These are phyloP conservation scores for Adelges cooleyi DNA, from an alignment of 1,140 invertebrate genomes.

Conservation along the genomic window DNA sequence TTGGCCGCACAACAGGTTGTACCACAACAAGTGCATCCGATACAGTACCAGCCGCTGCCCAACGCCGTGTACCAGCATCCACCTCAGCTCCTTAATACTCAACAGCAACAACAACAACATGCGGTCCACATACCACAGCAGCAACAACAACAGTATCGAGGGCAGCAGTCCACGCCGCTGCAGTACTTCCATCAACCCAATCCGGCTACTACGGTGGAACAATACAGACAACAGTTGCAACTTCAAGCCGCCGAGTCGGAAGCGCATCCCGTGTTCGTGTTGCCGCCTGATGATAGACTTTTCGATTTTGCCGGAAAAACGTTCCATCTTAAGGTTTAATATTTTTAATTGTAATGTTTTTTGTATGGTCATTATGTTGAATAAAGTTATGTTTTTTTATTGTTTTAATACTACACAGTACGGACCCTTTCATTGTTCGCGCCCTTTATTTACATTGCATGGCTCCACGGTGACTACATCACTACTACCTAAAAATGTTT, in stretches of 20 bases:
- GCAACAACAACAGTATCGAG: neutral
- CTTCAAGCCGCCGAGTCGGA: constrained; percentile 12
- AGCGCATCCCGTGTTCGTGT: neutral
- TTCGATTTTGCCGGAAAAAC: neutral
- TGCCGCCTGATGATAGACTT: neutral
- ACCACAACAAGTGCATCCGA: neutral
- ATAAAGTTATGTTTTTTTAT: no score
- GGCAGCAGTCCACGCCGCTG: neutral
- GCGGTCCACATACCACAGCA: neutral
- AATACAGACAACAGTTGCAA: constrained; percentile 14
- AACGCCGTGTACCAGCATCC: neutral
- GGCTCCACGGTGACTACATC: no score
- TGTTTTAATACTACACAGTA: no score
- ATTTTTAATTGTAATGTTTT: no score
- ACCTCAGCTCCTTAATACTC: constrained; percentile 7
- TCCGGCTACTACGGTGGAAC: constrained; percentile 10
- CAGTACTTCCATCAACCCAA: constrained; percentile 13
- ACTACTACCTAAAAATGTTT: no score
- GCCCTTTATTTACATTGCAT: no score
- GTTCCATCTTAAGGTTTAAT: no score
- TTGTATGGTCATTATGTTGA: no score
- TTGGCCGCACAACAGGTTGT: neutral
- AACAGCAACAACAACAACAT: neutral
- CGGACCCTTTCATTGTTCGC: no score
- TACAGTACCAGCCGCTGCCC: neutral